A percentile compares a stretch with the other conserved stretches of the same genome.
phyloP scores from a whole-genome alignment of 2,888 invertebrate species.

The Lasioglossum vierecki region DNA sequence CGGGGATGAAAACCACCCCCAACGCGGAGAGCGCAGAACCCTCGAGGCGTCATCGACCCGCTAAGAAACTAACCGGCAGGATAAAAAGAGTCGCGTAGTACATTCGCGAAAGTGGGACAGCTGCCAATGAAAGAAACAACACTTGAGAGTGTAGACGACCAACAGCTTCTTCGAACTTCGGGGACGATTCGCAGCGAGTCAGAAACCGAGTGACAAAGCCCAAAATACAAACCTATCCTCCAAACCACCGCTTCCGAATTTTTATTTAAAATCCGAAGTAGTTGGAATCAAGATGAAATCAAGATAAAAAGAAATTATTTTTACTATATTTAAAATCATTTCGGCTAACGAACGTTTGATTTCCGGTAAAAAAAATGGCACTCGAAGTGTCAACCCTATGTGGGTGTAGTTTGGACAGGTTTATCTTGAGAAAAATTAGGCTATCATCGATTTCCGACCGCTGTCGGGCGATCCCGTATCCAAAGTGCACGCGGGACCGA shows the following conservation, averaged over 20 bases:
- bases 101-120: constrained; percentile 61
- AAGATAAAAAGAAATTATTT: no score
- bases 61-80: constrained; percentile 48
- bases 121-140: constrained; percentile 69
- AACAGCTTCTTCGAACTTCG: neutral
- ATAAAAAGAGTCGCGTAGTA: constrained; percentile 30
- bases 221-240: neutral
- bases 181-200: constrained; percentile 40
- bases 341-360: no score
- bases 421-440: neutral
- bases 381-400: neutral
- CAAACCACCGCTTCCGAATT: neutral
- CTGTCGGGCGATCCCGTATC: constrained; percentile 48
- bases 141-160: constrained; percentile 52
- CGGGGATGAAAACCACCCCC: neutral
- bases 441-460: neutral
- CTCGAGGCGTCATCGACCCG: constrained; percentile 51
- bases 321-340: no score
- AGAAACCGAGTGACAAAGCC: neutral
- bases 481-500: constrained; percentile 36
- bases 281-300: neutral
- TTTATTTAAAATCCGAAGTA: neutral
- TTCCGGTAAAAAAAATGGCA: no score
- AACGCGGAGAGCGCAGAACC: constrained; percentile 33
- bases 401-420: neutral